Percentiles rank a stretch among this genome's conserved stretches.
These are phyloP conservation scores for Crenichthys baileyi DNA, from an alignment of 2,797 vertebrate species.

Conservation along the genomic window DNA sequence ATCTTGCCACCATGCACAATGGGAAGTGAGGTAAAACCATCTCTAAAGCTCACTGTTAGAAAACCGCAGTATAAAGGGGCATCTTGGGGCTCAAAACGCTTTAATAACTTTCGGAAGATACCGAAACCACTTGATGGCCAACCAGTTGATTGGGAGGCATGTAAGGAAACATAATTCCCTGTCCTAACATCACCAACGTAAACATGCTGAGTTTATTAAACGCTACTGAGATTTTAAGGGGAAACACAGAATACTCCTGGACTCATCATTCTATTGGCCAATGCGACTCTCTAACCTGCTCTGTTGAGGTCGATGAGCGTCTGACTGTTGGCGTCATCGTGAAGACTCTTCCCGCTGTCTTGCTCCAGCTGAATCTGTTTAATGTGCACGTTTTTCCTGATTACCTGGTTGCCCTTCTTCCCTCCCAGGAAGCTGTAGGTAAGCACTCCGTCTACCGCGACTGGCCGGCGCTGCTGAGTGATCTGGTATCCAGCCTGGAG, in stretches of 20 bases:
- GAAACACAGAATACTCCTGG: too few relatives aligned
- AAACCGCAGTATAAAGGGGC: too few relatives aligned
- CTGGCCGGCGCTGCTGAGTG: conserved; percentile 93
- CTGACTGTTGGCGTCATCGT: conserved; percentile 86
- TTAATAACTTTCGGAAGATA: too few relatives aligned
- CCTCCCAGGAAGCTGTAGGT: conserved; percentile 82
- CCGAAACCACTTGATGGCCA: too few relatives aligned
- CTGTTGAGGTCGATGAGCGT: conserved; percentile 95
- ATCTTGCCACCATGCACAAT: too few relatives aligned
- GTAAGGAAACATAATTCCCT: too few relatives aligned
- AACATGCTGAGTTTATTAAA: neutral
- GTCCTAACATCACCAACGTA: neutral
- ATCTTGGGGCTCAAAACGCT: too few relatives aligned
- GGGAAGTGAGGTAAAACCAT: too few relatives aligned
- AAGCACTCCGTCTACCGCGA: conserved; percentile 88
- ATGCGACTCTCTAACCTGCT: conserved; percentile 69
- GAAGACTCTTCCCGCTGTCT: conserved; percentile 98
- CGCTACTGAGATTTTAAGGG: too few relatives aligned
- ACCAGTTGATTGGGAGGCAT: too few relatives aligned
- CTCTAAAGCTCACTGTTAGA: too few relatives aligned
- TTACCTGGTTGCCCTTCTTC: conserved; percentile 78
- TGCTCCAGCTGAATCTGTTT: conserved; percentile 98
- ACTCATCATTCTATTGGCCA: neutral
- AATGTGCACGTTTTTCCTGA: conserved; percentile 85
- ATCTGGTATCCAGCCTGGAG: conserved; percentile 96